phyloP scores from a whole-genome alignment of 2,113 vertebrate genomes.

The Hepsetus odoe region DNA sequence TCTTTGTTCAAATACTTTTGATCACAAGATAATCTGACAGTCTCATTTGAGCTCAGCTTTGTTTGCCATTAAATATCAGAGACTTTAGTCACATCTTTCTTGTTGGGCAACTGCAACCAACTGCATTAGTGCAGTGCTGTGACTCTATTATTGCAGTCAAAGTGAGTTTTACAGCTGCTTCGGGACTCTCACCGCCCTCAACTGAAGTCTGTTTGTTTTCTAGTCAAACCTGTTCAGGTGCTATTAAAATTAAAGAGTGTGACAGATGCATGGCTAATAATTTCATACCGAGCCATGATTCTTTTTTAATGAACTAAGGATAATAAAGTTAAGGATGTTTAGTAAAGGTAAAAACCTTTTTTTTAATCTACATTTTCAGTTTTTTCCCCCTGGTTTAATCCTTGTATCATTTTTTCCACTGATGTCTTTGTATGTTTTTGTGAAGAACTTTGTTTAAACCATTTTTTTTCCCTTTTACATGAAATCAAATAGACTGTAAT shows the following conservation, averaged over 20 bases:
- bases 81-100: neutral
- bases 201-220: constrained; percentile 18
- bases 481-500: no score
- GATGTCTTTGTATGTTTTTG: no score
- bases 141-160: neutral
- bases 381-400: no score
- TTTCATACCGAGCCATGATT: neutral
- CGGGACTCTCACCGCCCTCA: neutral
- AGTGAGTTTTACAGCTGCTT: neutral
- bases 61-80: neutral
- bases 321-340: neutral
- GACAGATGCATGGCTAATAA: constrained; percentile 1
- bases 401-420: no score
- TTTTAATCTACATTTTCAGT: neutral
- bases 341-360: no score
- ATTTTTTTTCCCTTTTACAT: no score
- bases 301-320: neutral
- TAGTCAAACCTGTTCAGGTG: constrained; percentile 41
- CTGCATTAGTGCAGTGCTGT: neutral
- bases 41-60: neutral
- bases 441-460: no score
- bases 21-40: no score
- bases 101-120: neutral
- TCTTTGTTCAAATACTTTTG: no score
- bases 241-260: constrained; percentile 18